Base-by-base conservation (phyloP, 2,113 vertebrate genomes). In the Cebidichthys violaceus region DNA sequence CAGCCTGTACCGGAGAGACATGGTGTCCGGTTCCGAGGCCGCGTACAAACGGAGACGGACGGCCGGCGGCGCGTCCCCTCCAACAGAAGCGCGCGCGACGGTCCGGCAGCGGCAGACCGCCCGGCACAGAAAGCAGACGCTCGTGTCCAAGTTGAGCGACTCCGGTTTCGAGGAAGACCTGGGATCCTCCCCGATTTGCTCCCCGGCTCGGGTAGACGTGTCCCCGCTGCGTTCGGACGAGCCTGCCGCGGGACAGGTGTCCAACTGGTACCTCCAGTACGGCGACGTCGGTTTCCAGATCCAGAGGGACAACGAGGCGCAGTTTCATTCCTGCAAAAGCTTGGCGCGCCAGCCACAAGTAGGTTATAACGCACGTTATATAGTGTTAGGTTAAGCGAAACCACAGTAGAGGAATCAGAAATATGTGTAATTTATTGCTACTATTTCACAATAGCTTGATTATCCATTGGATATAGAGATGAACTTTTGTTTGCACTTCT, bases 311-410 rank as follows among this genome's bases (percentile, higher is more conserved):
- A 96, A 93, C 79, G 97, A 99, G 88, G 81, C 86, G 74, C 92
- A 90, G 54, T 98, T 97, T 86, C 94, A 97, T 20, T 90, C 96
- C 17, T 93, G 80, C 52, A 93, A 94, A 70, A 96, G 96, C 73
- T 81, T 99, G 70, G 94, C 94, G 17, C 92, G 83, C 33, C 98
- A 99, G 86, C 96, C 97, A 9, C 97, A 98, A 94, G 97, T 99
- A 93, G 91, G 92, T 4, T 31, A 39, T 45, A 1, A 29, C 10
- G n/a, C 47, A 64, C 22, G 6, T 64, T 0, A 47, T 29, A 24
- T 52, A 37, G 17, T 39, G 18, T 52, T 39, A 3, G 15, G 2
- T 17, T 17, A 65, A 9, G n/a, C 11, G 3, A n/a, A 54, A n/a
- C n/a, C n/a, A n/a, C 1, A 45, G 14, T 22, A 27, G 10, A 57